phyloP scores from a whole-genome alignment of 1,140 invertebrate species.

The Ooceraea biroi region DNA sequence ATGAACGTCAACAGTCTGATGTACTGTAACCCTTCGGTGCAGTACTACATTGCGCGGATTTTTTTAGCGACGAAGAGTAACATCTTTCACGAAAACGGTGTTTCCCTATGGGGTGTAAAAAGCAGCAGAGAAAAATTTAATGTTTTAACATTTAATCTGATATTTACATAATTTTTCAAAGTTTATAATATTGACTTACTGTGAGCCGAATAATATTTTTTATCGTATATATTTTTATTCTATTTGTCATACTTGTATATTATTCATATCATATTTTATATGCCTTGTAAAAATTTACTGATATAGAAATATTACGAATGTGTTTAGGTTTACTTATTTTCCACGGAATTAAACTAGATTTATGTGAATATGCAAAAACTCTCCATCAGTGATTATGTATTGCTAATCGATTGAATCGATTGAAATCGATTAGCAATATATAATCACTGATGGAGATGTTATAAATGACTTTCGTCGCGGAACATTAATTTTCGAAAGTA shows the following conservation, averaged over 20 bases:
- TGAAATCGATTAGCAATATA: too few species aligned
- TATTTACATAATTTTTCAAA: neutral
- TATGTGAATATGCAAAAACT: conserved; percentile 31
- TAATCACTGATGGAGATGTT: too few species aligned
- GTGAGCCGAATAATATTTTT: conserved; percentile 15
- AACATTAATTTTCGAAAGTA: conserved; percentile 17
- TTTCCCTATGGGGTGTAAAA: neutral
- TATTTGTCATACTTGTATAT: too few species aligned
- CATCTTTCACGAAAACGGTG: conserved; percentile 9
- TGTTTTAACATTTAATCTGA: neutral
- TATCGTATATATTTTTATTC: neutral
- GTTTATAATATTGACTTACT: neutral
- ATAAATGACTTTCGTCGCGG: neutral
- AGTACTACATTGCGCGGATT: neutral
- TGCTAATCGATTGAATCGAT: conserved; percentile 20
- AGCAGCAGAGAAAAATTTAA: neutral
- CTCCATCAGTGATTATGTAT: conserved; percentile 25
- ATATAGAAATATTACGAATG: conserved; percentile 2
- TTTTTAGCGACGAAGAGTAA: conserved; percentile 21
- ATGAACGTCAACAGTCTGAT: conserved; percentile 60
- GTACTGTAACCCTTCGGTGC: conserved; percentile 39
- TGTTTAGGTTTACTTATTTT: neutral
- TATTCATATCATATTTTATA: neutral
- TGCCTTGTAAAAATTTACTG: conserved; percentile 3
- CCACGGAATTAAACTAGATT: conserved; percentile 9